These are phyloP conservation scores for Lutraria rhynchaena DNA, from an alignment of 1,140 invertebrate genomes.

Conservation along the genomic window DNA sequence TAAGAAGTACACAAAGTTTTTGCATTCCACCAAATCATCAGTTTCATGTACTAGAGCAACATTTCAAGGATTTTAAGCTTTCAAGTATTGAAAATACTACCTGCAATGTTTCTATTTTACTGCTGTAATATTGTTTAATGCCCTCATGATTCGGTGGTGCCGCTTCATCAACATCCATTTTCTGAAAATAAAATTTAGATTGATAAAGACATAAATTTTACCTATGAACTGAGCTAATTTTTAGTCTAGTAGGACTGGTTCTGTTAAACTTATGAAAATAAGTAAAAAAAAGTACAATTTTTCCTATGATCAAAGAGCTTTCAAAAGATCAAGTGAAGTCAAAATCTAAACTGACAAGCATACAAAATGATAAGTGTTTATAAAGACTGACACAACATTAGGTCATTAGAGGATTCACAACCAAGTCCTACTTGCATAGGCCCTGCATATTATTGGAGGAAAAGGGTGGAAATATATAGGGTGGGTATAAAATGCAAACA, in stretches of 20 bases:
- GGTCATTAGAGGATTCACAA: too few species aligned
- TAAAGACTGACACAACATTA: too few species aligned
- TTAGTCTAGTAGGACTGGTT: background rate
- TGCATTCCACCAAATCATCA: too few species aligned
- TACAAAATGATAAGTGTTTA: too few species aligned
- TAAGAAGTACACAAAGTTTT: too few species aligned
- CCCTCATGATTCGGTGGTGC: slow-evolving; percentile 86
- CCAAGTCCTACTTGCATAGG: too few species aligned
- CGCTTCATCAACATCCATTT: slow-evolving; percentile 92
- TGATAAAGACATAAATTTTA: background rate
- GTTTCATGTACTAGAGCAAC: too few species aligned
- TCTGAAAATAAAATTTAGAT: slow-evolving; percentile 83
- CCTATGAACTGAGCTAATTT: background rate
- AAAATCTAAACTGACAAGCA: background rate
- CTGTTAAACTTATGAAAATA: background rate
- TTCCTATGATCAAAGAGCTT: background rate
- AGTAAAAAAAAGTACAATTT: background rate
- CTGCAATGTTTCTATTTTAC: slow-evolving; percentile 98
- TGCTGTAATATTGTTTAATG: slow-evolving; percentile 95
- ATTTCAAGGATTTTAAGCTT: too few species aligned
- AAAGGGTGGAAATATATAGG: too few species aligned
- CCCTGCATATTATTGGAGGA: too few species aligned
- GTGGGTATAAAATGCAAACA: too few species aligned
- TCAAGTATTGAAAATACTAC: slow-evolving; percentile 63
- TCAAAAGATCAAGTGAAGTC: too few species aligned